A percentile compares a stretch with the other conserved stretches of the same genome.
Evolutionary conservation across 2,797 vertebrate genomes (phyloP).

Genomic region (Spinibarbus caldwelli): DNA sequence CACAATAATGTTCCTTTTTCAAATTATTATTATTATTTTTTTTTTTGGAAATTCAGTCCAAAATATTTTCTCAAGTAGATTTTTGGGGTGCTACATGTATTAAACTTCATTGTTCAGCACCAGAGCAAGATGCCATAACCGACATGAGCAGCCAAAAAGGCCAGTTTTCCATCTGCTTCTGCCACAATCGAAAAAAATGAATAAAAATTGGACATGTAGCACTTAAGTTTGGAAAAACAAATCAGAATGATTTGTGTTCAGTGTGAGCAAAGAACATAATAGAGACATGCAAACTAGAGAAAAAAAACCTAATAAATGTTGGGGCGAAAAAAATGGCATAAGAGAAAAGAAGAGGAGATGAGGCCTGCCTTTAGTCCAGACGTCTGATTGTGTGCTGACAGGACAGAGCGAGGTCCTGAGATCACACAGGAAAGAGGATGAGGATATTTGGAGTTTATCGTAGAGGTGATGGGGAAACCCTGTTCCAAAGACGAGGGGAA

Average conservation of each 20-base stretch:
- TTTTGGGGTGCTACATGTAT: not conserved
- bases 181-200: too few species aligned
- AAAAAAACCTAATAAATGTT: not conserved
- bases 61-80: too few species aligned
- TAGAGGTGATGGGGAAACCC: constrained; percentile 76
- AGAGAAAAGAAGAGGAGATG: not conserved
- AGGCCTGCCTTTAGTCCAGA: constrained; percentile 75
- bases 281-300: not conserved
- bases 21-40: too few species aligned
- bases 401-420: constrained; percentile 53
- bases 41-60: too few species aligned
- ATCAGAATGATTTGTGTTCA: not conserved
- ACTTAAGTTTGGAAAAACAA: not conserved
- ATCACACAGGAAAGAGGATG: constrained; percentile 61
- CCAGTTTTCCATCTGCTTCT: not conserved
- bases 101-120: not conserved
- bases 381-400: constrained; percentile 61
- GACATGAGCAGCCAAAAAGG: too few species aligned
- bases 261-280: not conserved
- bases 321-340: not conserved
- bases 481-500: constrained; percentile 70
- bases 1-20: too few species aligned
- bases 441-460: constrained; percentile 73
- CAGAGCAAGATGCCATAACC: not conserved
- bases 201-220: rapidly evolving